Evolutionary conservation across 2,797 vertebrate genomes (phyloP), one percentile per base, ranked within the genome.

Genomic region (Smutsia temminckii): DNA sequence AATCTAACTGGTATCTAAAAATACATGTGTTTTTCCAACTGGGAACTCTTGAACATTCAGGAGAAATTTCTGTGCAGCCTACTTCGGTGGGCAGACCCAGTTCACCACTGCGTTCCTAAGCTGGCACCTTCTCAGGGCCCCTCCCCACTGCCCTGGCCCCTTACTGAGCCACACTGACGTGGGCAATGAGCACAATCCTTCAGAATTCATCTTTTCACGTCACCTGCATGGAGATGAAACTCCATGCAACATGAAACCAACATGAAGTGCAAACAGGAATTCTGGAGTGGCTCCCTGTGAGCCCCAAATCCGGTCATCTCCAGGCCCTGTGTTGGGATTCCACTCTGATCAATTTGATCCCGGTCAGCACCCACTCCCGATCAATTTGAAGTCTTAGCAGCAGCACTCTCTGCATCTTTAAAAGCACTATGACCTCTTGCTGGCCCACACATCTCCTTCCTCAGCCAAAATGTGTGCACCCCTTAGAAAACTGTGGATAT

Each of bases 181-280:
- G 40, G 25, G 8, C 69, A 46, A 18, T 25, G 42, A 46, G 27
- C 25, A 13, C 17, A 25, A 17, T 49, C 34, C 71, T 32, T 74
- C 27, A 32, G 42, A 49, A 74, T 32, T 74, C 42, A 9, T 74
- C 27, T 32, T 16, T 32, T 16, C 42, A 20, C 2, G 5, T 49
- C 17, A 49, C 27, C 42, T 29, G 32, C 42, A 74, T 18, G 9
- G 42, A 74, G 71, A 32, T 49, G 12, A 49, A 49, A 29, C 25
- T 29, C 46, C 71, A 46, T 49, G 29, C 5, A 17, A 4, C 2
- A 1, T 49, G 1, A 42, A 2, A 18, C 0, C 32, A 5, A 27
- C 12, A 32, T 29, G 23, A 53, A 8, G 23, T 46, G 6, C 3
- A 37, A 23, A 9, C 4, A 20, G 42, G 8, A 32, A 51, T 13